phyloP scores from a whole-genome alignment of 2,888 invertebrate genomes.

The Drosophila paramelanica region DNA sequence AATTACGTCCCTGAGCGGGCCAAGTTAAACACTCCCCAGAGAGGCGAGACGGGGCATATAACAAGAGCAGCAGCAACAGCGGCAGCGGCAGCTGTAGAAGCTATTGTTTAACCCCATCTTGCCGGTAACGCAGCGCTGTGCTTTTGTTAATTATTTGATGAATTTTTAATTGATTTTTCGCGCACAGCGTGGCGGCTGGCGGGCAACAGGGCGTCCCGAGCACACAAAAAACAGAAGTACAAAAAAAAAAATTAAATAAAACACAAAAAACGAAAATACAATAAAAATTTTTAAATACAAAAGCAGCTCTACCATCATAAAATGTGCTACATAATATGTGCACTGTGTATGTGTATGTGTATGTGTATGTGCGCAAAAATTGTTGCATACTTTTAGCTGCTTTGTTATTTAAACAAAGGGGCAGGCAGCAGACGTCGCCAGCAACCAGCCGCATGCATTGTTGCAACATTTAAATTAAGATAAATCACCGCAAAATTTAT shows the following conservation, averaged over 20 bases:
- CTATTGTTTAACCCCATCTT: slow-evolving; percentile 75
- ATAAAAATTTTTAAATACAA: slow-evolving; percentile 47
- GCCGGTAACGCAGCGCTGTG: slow-evolving; percentile 53
- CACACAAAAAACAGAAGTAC: slow-evolving; percentile 1
- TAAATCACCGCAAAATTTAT: slow-evolving; percentile 85
- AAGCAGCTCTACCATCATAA: slow-evolving; percentile 32
- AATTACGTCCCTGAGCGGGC: slow-evolving; percentile 62
- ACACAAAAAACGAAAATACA: slow-evolving; percentile 6
- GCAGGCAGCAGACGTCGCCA: slow-evolving; percentile 53
- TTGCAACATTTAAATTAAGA: slow-evolving; percentile 85
- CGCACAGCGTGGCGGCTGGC: slow-evolving; percentile 63
- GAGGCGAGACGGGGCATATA: slow-evolving; percentile 32
- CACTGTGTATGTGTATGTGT: neutral
- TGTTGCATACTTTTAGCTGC: slow-evolving; percentile 77
- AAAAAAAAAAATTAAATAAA: slow-evolving; percentile 13
- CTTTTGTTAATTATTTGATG: slow-evolving; percentile 84
- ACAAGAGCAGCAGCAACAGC: slow-evolving; percentile 16
- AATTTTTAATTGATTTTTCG: slow-evolving; percentile 83
- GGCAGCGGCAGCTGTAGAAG: slow-evolving; percentile 29
- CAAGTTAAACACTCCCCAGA: slow-evolving; percentile 78
- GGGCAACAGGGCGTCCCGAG: slow-evolving; percentile 24
- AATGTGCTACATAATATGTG: slow-evolving; percentile 41
- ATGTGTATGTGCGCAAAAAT: slow-evolving; percentile 42
- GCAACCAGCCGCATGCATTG: slow-evolving; percentile 68
- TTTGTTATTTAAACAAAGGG: slow-evolving; percentile 75